Evolutionary conservation across 2,797 vertebrate species (phyloP).

Genomic region (Aphelocoma californica): DNA sequence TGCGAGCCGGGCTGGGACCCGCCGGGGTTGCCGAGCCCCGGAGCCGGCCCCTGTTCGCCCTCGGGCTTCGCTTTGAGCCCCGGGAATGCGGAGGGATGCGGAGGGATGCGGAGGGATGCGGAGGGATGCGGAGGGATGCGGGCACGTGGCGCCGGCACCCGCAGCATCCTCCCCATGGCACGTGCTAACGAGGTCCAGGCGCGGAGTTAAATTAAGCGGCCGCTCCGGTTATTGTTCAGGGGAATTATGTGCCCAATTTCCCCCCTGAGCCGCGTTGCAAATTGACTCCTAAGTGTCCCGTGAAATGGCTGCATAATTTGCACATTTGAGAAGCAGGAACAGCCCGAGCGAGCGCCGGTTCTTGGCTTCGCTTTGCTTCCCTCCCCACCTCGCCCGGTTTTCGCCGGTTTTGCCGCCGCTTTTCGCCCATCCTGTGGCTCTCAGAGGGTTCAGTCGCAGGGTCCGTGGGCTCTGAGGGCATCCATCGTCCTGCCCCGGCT

Average conservation of each 20-base stretch:
- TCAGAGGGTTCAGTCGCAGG: background rate
- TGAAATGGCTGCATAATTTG: conserved; percentile 68
- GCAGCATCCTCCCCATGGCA: background rate
- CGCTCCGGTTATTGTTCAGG: conserved; percentile 49
- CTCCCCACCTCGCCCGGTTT: background rate
- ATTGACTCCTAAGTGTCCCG: conserved; percentile 74
- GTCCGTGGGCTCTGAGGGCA: background rate
- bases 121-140: rapidly evolving
- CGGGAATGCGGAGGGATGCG: background rate
- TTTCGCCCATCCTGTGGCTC: background rate
- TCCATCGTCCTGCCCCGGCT: too few species aligned
- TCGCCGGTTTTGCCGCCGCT: background rate
- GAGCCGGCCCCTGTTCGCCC: background rate
- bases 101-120: background rate
- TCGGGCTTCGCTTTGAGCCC: background rate
- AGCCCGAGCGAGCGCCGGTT: background rate
- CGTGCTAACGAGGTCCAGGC: conserved; percentile 40
- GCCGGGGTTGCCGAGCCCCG: background rate
- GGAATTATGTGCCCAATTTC: conserved; percentile 71
- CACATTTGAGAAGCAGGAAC: conserved; percentile 2
- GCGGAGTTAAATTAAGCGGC: conserved; percentile 31
- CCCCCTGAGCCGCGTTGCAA: conserved; percentile 63
- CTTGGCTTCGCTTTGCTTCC: background rate
- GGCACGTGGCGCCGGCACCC: background rate
- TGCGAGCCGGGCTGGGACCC: background rate